A percentile compares a stretch with the other conserved stretches of the same genome.
Conservation (phyloP, 2,888 invertebrate species). For the Brachypalpus laphriformis region DNA sequence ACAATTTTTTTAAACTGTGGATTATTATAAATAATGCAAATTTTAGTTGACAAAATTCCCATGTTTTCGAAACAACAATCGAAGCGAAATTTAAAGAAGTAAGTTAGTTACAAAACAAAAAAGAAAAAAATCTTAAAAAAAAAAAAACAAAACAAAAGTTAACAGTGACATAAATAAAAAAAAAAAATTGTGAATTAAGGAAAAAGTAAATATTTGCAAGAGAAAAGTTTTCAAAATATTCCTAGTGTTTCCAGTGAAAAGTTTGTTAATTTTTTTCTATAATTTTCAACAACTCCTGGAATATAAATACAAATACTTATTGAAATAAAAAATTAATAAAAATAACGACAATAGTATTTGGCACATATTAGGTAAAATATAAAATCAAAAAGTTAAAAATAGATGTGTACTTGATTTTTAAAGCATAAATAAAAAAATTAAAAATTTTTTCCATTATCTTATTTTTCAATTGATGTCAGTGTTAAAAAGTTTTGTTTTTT, state of each 20-base stretch:
- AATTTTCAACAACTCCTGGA: slow-evolving; percentile 55
- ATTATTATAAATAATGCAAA: slow-evolving; percentile 81
- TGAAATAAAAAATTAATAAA: slow-evolving; percentile 27
- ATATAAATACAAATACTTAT: slow-evolving; percentile 35
- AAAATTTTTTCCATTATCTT: slow-evolving; percentile 23
- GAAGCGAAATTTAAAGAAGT: slow-evolving; percentile 83
- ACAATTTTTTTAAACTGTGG: slow-evolving; percentile 68
- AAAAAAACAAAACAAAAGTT: slow-evolving; percentile 54
- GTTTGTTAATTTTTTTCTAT: slow-evolving; percentile 23
- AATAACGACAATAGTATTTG: slow-evolving; percentile 67
- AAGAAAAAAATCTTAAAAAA: slow-evolving; percentile 3
- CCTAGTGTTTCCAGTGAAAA: slow-evolving; percentile 67
- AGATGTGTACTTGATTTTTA: slow-evolving; percentile 57
- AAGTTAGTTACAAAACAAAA: slow-evolving; percentile 76
- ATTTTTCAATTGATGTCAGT: slow-evolving; percentile 68
- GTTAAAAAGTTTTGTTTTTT: slow-evolving; percentile 56
- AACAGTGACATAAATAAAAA: slow-evolving; percentile 63
- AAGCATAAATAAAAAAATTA: slow-evolving; percentile 4
- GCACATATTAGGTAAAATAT: slow-evolving; percentile 73
- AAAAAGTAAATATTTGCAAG: too few relatives aligned
- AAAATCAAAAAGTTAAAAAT: slow-evolving; percentile 50
- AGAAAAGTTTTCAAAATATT: slow-evolving; percentile 7
- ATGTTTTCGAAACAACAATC: slow-evolving; percentile 83
- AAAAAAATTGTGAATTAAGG: slow-evolving; percentile 28
- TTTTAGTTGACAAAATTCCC: slow-evolving; percentile 83